Percentiles rank a stretch among this genome's conserved stretches.
phyloP scores from a whole-genome alignment of 2,113 vertebrate species.

The Ibidorhyncha struthersii region DNA sequence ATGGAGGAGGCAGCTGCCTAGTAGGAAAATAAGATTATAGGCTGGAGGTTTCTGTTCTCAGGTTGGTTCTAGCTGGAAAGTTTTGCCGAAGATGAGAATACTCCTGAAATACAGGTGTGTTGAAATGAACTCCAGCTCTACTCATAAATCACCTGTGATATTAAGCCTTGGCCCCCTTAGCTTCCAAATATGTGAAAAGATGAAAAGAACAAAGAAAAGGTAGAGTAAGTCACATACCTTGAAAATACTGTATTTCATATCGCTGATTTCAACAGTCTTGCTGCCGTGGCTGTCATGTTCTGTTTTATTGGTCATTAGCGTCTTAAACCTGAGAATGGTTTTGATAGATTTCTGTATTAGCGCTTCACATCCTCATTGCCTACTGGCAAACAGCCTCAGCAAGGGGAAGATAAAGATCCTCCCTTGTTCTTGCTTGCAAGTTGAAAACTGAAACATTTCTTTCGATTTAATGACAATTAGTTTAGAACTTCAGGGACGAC shows the following conservation, averaged over 20 bases:
- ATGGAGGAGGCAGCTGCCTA: neutral
- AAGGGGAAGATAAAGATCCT: neutral
- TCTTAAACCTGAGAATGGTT: conserved; percentile 85
- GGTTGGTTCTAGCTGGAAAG: neutral
- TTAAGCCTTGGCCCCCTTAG: neutral
- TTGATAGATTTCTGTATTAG: neutral
- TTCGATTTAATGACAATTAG: neutral
- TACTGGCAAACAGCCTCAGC: neutral
- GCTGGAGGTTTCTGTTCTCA: neutral
- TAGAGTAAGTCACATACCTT: conserved; percentile 75
- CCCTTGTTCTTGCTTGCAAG: neutral
- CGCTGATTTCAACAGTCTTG: conserved; percentile 88
- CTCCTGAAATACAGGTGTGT: neutral
- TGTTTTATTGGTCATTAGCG: conserved; percentile 83
- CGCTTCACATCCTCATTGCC: too few relatives aligned
- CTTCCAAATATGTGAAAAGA: neutral
- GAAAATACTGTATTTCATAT: conserved; percentile 92
- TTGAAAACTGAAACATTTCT: neutral
- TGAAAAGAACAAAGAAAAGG: neutral
- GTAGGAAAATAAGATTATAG: neutral
- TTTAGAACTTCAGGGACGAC: neutral
- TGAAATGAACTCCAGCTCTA: neutral
- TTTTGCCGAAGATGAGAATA: neutral
- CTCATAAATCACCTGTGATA: neutral
- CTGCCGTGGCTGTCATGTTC: conserved; percentile 76